These are phyloP conservation scores for Tetramorium parvispinum DNA, from an alignment of 1,140 invertebrate genomes.

Conservation along the genomic window DNA sequence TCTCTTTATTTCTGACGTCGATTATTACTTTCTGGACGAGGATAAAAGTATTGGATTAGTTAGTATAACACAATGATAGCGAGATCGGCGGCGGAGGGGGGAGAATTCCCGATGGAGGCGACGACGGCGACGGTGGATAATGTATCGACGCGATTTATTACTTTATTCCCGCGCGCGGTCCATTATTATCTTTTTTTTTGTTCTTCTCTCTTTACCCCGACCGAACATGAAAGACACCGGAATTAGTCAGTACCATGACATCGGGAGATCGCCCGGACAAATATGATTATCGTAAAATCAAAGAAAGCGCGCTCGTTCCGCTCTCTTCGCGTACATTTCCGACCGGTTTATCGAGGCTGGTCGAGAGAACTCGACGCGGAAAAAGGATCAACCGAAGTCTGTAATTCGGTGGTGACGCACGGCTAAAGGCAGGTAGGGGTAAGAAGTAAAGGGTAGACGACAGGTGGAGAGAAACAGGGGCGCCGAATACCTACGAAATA, in stretches of 20 bases:
- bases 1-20: constrained; percentile 49
- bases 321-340: constrained; percentile 28
- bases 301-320: constrained; percentile 50
- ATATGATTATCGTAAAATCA: constrained; percentile 59
- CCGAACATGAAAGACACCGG: constrained; percentile 56
- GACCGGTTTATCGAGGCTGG: constrained; percentile 31
- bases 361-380: constrained; percentile 35
- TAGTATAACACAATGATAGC: constrained; percentile 58
- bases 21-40: constrained; percentile 53
- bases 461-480: constrained; percentile 3
- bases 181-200: constrained; percentile 29
- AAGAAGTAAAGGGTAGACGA: constrained; percentile 9
- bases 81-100: constrained; percentile 38
- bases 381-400: constrained; percentile 23
- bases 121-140: constrained; percentile 48
- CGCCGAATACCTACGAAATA: neutral
- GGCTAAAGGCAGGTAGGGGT: constrained; percentile 26
- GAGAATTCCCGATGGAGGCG: constrained; percentile 47
- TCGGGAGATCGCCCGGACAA: constrained; percentile 49
- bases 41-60: constrained; percentile 57
- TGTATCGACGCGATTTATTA: constrained; percentile 60
- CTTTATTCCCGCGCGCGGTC: constrained; percentile 55
- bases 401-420: constrained; percentile 66
- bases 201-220: neutral
- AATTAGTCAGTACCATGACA: constrained; percentile 49